Base-by-base conservation (phyloP, 2,797 vertebrate genomes). In the Saxicola maurus region DNA sequence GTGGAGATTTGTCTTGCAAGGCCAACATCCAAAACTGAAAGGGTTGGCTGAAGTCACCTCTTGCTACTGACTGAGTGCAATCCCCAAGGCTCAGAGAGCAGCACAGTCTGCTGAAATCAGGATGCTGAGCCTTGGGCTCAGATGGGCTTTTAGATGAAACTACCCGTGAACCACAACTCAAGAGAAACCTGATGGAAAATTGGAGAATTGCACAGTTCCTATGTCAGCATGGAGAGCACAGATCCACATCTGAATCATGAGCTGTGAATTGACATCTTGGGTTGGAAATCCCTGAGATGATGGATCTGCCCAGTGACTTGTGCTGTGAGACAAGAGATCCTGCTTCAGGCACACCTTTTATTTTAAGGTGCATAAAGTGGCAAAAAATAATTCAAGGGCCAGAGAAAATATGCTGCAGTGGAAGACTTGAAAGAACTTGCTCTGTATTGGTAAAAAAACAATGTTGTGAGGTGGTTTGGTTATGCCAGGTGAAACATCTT, bases 11-110 rank as follows among this genome's bases (percentile, higher is more conserved):
- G 48, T 75, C 53, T 11, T 91, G 43, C 51, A 65, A 83, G 71
- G 56, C 71, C 76, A 82, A 56, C 7, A 6, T 74, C 37, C 84
- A 76, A 80, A 42, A 73, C 3, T n/a, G 82, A 79, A 83, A 87
- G 17, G 67, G 52, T 76, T 90, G 92, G 48, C 69, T 82, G 85
- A 86, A 81, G 82, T 89, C 73, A 64, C 67, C 71, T 64, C 89
- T 83, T 90, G 87, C 91, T 93, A 75, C 92, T 69, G 71, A 52
- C 30, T 86, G 76, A 62, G 62, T 86, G 69, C 52, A 76, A 24
- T 64, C 94, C 89, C 87, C 87, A 35, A 51, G 37, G 3, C 60
- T 57, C 80, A 37, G 60, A 27, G 43, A 42, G 49, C 79, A 48
- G 23, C 78, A 43, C 55, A 49, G 31, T 11, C 72, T 87, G 79